A percentile compares a stretch with the other conserved stretches of the same genome.
Conservation (phyloP, 2,113 vertebrate species). For the Tychaedon coryphoeus region DNA sequence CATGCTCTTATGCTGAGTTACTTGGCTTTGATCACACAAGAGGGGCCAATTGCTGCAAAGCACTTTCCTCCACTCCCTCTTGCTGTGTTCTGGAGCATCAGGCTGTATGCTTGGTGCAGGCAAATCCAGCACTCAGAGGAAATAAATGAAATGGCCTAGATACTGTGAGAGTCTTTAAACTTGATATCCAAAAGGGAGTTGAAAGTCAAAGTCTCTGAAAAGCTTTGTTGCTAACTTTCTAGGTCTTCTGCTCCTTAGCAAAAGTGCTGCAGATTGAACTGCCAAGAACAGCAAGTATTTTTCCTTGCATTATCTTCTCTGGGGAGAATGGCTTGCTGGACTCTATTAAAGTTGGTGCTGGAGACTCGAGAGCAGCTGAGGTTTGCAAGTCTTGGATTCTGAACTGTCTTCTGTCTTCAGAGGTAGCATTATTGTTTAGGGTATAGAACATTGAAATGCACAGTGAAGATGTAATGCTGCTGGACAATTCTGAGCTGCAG, state of each 20-base stretch:
- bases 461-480: neutral
- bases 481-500: neutral
- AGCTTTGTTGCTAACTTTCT: neutral
- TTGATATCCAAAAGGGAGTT: neutral
- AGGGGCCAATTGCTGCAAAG: neutral
- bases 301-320: neutral
- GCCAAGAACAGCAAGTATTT: neutral
- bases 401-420: neutral
- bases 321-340: neutral
- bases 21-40: neutral
- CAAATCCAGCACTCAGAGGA: neutral
- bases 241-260: neutral
- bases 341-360: neutral
- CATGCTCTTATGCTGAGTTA: neutral
- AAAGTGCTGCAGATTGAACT: constrained; percentile 8
- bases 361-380: neutral
- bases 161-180: neutral
- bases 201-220: constrained; percentile 15
- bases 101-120: neutral
- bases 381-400: neutral
- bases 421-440: neutral
- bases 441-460: neutral
- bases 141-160: neutral
- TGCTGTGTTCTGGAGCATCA: neutral
- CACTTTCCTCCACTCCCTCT: neutral